A percentile compares a stretch with the other conserved stretches of the same genome.
These are phyloP conservation scores for Cyphomyrus plagiostoma DNA, from an alignment of 2,113 vertebrate species.

Conservation along the genomic window DNA sequence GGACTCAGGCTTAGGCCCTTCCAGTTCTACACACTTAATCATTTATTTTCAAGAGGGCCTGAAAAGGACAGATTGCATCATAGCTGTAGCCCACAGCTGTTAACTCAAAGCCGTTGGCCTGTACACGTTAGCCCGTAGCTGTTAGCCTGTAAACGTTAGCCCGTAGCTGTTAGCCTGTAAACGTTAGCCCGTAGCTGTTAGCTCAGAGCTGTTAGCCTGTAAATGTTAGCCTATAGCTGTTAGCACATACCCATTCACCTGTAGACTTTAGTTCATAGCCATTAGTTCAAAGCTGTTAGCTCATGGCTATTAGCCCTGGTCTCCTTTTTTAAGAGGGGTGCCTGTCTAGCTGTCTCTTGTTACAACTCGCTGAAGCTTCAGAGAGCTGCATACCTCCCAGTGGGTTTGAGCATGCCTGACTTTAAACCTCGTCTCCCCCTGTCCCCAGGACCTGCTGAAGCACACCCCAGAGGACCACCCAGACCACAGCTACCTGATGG, in stretches of 20 bases:
- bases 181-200: not conserved
- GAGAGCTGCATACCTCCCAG: not conserved
- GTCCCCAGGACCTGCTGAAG: constrained; percentile 83
- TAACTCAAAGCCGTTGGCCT: not conserved
- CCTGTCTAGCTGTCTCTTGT: not conserved
- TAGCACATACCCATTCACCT: not conserved
- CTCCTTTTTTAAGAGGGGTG: not conserved
- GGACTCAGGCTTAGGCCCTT: not conserved
- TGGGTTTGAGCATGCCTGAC: not conserved
- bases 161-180: not conserved
- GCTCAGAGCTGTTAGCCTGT: not conserved
- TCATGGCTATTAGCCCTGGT: not conserved
- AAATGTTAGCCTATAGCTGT: not conserved
- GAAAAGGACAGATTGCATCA: not conserved
- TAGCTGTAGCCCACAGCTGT: not conserved
- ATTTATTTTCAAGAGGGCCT: not conserved
- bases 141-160: not conserved
- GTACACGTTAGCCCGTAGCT: not conserved
- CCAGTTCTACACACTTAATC: not conserved
- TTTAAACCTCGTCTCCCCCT: not conserved
- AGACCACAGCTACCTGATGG: constrained; percentile 76
- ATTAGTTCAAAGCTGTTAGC: not conserved
- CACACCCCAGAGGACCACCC: constrained; percentile 93
- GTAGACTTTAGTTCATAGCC: not conserved
- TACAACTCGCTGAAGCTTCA: not conserved